phyloP scores from a whole-genome alignment of 2,888 invertebrate genomes.

The Epinotia demarniana region DNA sequence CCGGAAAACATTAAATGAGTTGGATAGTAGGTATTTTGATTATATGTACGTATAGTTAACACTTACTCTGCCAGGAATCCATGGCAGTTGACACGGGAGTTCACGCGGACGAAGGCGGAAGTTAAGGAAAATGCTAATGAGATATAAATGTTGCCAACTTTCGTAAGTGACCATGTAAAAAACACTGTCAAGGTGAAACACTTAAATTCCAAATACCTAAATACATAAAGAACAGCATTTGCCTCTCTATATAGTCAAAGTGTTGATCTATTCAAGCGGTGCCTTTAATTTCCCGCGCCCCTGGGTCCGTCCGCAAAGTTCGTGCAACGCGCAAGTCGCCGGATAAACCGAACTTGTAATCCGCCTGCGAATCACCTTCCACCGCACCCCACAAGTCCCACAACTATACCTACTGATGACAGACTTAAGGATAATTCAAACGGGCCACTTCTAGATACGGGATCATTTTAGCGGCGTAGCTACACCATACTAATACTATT shows the following conservation, averaged over 20 bases:
- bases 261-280: conserved; percentile 38
- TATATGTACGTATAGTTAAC: no score
- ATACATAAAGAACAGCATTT: conserved; percentile 7
- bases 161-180: neutral
- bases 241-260: conserved; percentile 17
- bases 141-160: neutral
- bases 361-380: conserved; percentile 52
- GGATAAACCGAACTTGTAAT: conserved; percentile 52
- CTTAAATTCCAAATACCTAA: neutral
- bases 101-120: no score
- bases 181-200: neutral
- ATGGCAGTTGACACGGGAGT: no score
- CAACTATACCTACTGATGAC: conserved; percentile 14
- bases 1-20: no score
- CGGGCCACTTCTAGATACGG: neutral
- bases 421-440: conserved; percentile 5
- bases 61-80: no score
- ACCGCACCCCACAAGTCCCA: conserved; percentile 6
- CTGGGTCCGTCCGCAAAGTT: conserved; percentile 51
- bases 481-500: no score
- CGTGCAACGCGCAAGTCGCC: conserved; percentile 36
- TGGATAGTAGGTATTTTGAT: no score
- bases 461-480: neutral
- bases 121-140: no score
- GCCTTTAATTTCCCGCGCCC: conserved; percentile 52